phyloP scores from a whole-genome alignment of 2,113 vertebrate species.

The Pachypanchax playfairii region DNA sequence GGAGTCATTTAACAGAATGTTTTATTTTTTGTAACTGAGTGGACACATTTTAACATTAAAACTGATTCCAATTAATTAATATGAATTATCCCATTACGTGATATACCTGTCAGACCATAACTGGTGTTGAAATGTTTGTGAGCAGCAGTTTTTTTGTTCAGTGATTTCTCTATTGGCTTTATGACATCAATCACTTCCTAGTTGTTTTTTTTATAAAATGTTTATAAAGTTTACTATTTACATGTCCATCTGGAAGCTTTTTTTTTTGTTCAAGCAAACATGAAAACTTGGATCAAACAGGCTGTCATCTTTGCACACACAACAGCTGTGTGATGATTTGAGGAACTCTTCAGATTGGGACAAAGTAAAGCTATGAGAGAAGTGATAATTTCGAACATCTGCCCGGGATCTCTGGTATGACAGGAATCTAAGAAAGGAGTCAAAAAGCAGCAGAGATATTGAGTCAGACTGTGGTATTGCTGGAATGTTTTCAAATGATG shows the following conservation, averaged over 20 bases:
- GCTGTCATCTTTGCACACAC: not conserved
- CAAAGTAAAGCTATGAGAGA: constrained; percentile 34
- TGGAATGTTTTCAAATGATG: constrained; percentile 71
- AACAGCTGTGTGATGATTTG: constrained; percentile 5
- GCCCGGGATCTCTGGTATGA: constrained; percentile 67
- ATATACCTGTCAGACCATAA: too few species aligned
- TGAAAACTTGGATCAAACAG: not conserved
- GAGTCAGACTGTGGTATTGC: constrained; percentile 68
- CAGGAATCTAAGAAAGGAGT: constrained; percentile 66
- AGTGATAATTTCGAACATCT: constrained; percentile 68
- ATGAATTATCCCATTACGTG: too few species aligned
- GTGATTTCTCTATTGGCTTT: too few species aligned
- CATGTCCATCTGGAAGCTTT: not conserved
- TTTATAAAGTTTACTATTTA: not conserved
- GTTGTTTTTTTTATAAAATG: not conserved
- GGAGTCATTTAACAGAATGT: constrained; percentile 11
- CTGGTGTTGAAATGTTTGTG: too few species aligned
- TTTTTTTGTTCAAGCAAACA: not conserved
- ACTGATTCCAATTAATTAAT: too few species aligned
- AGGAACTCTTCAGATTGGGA: constrained; percentile 13
- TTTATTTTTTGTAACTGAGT: not conserved
- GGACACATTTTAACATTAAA: not conserved
- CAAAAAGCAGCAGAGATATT: constrained; percentile 62
- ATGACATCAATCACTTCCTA: not conserved
- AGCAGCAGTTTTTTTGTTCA: too few species aligned